These are phyloP conservation scores for Drosophila elegans DNA, from an alignment of 1,140 invertebrate genomes.

Conservation along the genomic window DNA sequence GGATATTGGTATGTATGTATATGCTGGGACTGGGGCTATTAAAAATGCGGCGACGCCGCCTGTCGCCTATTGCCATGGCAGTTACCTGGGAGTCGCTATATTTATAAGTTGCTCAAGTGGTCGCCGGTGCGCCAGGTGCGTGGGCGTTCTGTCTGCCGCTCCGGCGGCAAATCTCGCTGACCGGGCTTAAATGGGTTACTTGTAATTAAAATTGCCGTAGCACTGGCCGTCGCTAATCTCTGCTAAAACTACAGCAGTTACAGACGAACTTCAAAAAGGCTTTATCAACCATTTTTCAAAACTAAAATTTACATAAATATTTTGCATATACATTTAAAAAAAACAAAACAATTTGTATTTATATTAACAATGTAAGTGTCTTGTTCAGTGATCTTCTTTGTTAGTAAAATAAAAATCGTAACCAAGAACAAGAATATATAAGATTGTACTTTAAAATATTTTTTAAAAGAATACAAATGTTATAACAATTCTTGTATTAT, in stretches of 20 bases:
- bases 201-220: slow-evolving; percentile 71
- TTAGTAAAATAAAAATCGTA: no score
- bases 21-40: slow-evolving; percentile 46
- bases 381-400: no score
- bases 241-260: slow-evolving; percentile 40
- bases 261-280: background rate
- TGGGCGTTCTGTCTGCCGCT: slow-evolving; percentile 70
- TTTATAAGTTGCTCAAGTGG: slow-evolving; percentile 34
- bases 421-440: no score
- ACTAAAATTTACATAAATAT: background rate
- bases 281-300: background rate
- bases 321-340: no score
- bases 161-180: slow-evolving; percentile 35
- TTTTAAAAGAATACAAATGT: no score
- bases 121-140: slow-evolving; percentile 40
- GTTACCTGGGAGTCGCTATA: slow-evolving; percentile 22
- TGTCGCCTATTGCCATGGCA: slow-evolving; percentile 38
- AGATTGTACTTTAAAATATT: no score
- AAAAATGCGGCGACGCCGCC: slow-evolving; percentile 49
- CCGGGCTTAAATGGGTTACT: slow-evolving; percentile 46
- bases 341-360: no score
- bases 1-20: slow-evolving; percentile 3
- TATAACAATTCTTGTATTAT: no score
- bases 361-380: no score
- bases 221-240: slow-evolving; percentile 52